These are phyloP conservation scores for Zaprionus africanus DNA, from an alignment of 1,140 invertebrate genomes.

Conservation along the genomic window DNA sequence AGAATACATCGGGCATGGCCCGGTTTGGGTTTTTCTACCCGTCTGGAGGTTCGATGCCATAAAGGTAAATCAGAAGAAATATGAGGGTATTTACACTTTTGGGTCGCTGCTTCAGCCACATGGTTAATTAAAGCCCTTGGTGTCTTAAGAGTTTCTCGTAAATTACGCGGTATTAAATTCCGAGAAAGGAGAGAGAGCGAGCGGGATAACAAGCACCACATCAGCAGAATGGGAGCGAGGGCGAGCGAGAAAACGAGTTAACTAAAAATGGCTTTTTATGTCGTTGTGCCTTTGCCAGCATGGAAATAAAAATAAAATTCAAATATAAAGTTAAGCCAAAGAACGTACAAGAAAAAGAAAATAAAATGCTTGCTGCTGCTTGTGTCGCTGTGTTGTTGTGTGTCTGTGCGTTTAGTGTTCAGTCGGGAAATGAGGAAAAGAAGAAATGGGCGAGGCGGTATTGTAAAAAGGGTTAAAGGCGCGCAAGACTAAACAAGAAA, in stretches of 20 bases:
- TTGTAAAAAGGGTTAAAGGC: slow-evolving; percentile 76
- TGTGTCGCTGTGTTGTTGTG: slow-evolving; percentile 26
- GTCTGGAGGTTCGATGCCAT: slow-evolving; percentile 50
- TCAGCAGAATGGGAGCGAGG: background rate
- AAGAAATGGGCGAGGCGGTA: slow-evolving; percentile 6
- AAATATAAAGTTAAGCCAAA: slow-evolving; percentile 81
- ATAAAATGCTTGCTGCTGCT: slow-evolving; percentile 53
- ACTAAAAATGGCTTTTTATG: slow-evolving; percentile 82
- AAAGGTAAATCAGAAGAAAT: slow-evolving; percentile 82
- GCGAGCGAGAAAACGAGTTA: slow-evolving; percentile 39
- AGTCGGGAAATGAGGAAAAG: slow-evolving; percentile 8
- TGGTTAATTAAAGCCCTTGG: slow-evolving; percentile 81
- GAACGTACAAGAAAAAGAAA: slow-evolving; percentile 70
- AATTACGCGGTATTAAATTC: slow-evolving; percentile 80
- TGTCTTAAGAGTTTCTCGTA: slow-evolving; percentile 82
- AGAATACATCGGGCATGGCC: background rate
- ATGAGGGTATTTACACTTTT: slow-evolving; percentile 82
- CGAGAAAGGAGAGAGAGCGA: slow-evolving; percentile 9
- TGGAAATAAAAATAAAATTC: slow-evolving; percentile 82
- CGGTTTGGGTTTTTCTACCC: slow-evolving; percentile 6
- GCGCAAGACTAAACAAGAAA: slow-evolving; percentile 43
- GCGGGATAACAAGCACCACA: background rate
- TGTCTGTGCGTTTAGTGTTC: slow-evolving; percentile 6
- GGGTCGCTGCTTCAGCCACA: slow-evolving; percentile 79
- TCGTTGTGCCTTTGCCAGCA: slow-evolving; percentile 71